A percentile compares a stretch with the other conserved stretches of the same genome.
Evolutionary conservation across 1,140 invertebrate genomes (phyloP).

Genomic region (Whitmania pigra): DNA sequence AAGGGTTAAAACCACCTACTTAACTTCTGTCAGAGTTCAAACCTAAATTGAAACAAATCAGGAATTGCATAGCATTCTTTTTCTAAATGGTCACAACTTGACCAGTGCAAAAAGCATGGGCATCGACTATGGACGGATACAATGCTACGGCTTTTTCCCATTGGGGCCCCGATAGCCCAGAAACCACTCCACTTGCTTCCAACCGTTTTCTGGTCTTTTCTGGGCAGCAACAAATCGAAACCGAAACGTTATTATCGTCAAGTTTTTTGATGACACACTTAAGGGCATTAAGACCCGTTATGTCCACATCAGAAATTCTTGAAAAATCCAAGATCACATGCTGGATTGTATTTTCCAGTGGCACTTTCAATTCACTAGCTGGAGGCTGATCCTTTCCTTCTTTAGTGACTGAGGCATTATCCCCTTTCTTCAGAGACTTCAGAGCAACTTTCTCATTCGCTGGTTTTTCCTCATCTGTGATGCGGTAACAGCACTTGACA

Average conservation of each 20-base stretch:
- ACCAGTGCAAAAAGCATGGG: too few species aligned
- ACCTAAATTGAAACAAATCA: too few species aligned
- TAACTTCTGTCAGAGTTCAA: too few species aligned
- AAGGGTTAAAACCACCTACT: too few species aligned
- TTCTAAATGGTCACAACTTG: too few species aligned
- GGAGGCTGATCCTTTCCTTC: not conserved
- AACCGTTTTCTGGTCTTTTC: not conserved
- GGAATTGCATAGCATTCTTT: too few species aligned
- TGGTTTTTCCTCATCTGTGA: not conserved
- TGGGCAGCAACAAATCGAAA: conserved; percentile 3
- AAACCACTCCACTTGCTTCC: conserved; percentile 8
- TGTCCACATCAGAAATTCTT: conserved; percentile 5
- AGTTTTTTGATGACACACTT: not conserved
- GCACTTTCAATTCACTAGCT: too few species aligned
- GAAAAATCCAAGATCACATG: conserved; percentile 12
- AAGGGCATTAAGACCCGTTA: conserved; percentile 13
- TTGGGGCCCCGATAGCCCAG: not conserved
- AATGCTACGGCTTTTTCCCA: too few species aligned
- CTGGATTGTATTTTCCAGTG: not conserved
- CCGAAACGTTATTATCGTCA: not conserved
- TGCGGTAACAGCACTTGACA: not conserved
- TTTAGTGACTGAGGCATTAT: not conserved
- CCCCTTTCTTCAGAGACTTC: not conserved
- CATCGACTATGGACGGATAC: too few species aligned
- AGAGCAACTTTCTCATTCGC: not conserved